Percentiles rank a stretch among this genome's conserved stretches.
These are phyloP conservation scores for Antechinus flavipes DNA, from an alignment of 2,113 vertebrate species.

Conservation along the genomic window DNA sequence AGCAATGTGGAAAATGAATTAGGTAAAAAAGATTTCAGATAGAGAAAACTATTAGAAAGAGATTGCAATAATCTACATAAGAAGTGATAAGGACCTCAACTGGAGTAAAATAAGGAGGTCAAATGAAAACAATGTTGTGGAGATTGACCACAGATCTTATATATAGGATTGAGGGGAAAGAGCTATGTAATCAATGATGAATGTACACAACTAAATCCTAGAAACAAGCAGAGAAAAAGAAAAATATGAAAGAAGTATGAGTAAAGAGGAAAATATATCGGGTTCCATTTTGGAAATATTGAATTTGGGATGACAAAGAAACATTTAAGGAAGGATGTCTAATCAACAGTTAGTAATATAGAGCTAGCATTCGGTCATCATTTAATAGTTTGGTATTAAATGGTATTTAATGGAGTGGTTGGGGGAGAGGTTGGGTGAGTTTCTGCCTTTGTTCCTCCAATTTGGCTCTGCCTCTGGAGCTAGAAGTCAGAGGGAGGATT, in stretches of 20 bases:
- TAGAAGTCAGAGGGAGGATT: not conserved
- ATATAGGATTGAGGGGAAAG: not conserved
- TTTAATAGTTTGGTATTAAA: too few relatives aligned
- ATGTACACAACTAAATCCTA: not conserved
- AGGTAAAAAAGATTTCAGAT: not conserved
- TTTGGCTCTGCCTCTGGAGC: too few relatives aligned
- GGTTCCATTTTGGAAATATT: not conserved
- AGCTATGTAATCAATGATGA: not conserved
- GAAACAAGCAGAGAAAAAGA: not conserved
- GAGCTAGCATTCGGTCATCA: not conserved
- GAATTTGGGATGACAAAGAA: not conserved
- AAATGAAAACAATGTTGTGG: not conserved
- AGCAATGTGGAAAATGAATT: not conserved
- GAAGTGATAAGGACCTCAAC: not conserved
- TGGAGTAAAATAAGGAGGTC: not conserved
- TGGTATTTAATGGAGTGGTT: too few relatives aligned
- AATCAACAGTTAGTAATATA: not conserved
- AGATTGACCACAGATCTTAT: not conserved
- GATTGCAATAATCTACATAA: not conserved
- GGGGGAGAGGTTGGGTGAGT: too few relatives aligned
- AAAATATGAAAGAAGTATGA: not conserved
- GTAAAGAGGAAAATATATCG: not conserved
- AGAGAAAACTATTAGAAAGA: not conserved
- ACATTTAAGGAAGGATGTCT: not conserved
- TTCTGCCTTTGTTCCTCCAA: too few relatives aligned